phyloP scores from a whole-genome alignment of 1,140 invertebrate species.

The Drosophila funebris region DNA sequence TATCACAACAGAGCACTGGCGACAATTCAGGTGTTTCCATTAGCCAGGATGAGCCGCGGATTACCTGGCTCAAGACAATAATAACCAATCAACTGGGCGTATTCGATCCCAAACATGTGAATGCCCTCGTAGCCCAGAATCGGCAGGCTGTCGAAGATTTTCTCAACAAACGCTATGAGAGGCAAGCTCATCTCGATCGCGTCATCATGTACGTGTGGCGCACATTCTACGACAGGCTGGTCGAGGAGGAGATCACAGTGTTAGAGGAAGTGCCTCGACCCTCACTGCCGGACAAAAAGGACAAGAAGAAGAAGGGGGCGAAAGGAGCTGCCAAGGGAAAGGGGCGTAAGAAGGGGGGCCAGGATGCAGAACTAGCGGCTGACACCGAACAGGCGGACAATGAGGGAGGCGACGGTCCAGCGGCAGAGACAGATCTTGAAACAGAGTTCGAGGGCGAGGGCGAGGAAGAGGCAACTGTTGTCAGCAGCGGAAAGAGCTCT shows the following conservation, averaged over 20 bases:
- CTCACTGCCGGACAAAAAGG: slow-evolving; percentile 65
- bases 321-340: slow-evolving; percentile 65
- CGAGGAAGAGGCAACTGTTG: slow-evolving; percentile 53
- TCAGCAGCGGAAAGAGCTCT: slow-evolving; percentile 64
- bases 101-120: slow-evolving; percentile 71
- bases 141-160: slow-evolving; percentile 65
- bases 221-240: slow-evolving; percentile 84
- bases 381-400: slow-evolving; percentile 21
- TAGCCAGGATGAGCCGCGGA: slow-evolving; percentile 55
- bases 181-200: slow-evolving; percentile 82
- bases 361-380: slow-evolving; percentile 53
- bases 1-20: not conserved
- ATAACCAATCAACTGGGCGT: slow-evolving; percentile 77
- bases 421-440: slow-evolving; percentile 50
- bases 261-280: slow-evolving; percentile 84
- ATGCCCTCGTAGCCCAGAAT: slow-evolving; percentile 58
- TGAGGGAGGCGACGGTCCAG: slow-evolving; percentile 41
- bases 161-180: slow-evolving; percentile 80
- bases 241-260: slow-evolving; percentile 85
- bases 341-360: slow-evolving; percentile 65
- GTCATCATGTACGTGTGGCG: slow-evolving; percentile 85
- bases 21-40: slow-evolving; percentile 5
- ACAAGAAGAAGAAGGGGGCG: slow-evolving; percentile 68
- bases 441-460: slow-evolving; percentile 52
- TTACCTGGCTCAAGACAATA: slow-evolving; percentile 70